These are phyloP conservation scores for Protomyctophum bolini DNA, from an alignment of 2,113 vertebrate species.

Conservation along the genomic window DNA sequence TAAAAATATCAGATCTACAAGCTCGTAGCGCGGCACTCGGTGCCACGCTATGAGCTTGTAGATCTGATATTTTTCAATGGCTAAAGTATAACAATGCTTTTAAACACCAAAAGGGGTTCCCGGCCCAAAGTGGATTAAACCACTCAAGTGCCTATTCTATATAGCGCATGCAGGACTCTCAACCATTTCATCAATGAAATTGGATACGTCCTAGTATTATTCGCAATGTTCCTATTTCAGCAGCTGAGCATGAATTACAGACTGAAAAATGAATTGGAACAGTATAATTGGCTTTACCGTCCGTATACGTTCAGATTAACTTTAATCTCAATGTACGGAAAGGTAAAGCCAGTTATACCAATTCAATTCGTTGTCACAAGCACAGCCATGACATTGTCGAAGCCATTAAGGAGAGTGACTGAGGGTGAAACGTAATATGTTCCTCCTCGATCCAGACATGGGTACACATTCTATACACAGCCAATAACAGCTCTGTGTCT, in stretches of 20 bases:
- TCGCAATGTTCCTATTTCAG: neutral
- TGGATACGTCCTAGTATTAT: neutral
- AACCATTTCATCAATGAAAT: slow-evolving; percentile 1
- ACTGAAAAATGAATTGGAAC: neutral
- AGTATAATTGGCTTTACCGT: neutral
- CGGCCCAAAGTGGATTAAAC: too few relatives aligned
- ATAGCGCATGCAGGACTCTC: neutral
- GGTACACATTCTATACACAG: neutral
- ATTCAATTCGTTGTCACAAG: neutral
- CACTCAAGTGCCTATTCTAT: too few relatives aligned
- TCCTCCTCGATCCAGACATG: neutral
- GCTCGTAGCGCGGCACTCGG: too few relatives aligned
- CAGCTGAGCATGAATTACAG: neutral
- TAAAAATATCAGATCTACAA: too few relatives aligned
- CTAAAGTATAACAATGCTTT: too few relatives aligned
- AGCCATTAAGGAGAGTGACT: neutral
- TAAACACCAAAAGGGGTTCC: too few relatives aligned
- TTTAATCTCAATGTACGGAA: too few relatives aligned
- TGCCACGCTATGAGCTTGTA: too few relatives aligned
- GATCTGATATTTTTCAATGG: too few relatives aligned
- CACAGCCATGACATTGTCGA: neutral
- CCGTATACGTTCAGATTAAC: too few relatives aligned
- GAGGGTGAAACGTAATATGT: neutral
- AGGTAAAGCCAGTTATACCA: too few relatives aligned
- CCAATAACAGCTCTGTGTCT: neutral